These are phyloP conservation scores for Rhagologus leucostigma DNA, from an alignment of 2,113 vertebrate genomes.

Conservation along the genomic window DNA sequence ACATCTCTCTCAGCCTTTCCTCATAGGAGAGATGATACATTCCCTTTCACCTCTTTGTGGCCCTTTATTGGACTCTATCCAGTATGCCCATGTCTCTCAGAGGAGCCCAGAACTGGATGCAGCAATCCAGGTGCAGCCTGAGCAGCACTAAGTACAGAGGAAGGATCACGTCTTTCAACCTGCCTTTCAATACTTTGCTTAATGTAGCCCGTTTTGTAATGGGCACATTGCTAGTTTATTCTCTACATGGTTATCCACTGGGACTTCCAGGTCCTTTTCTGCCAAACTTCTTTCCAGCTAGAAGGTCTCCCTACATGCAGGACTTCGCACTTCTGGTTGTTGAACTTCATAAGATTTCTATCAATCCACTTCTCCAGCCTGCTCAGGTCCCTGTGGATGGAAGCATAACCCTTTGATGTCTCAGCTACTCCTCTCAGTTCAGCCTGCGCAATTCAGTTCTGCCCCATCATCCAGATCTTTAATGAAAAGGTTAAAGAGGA, in stretches of 20 bases:
- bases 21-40: not conserved
- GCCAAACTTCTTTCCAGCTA: not conserved
- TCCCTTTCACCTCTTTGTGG: accelerated
- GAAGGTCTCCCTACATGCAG: not conserved
- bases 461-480: not conserved
- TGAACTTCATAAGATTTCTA: not conserved
- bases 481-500: not conserved
- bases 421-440: not conserved
- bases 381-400: not conserved
- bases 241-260: not conserved
- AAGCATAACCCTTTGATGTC: not conserved
- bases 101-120: not conserved
- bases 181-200: not conserved
- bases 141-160: not conserved
- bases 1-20: not conserved
- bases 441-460: not conserved
- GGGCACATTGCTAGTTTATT: not conserved
- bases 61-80: not conserved
- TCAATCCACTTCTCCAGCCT: not conserved
- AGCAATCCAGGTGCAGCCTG: no score
- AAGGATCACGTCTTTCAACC: not conserved
- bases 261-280: not conserved
- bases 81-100: not conserved
- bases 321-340: not conserved
- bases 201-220: not conserved